Conservation (phyloP, 2,113 vertebrate species). For the Carassius gibelio region DNA sequence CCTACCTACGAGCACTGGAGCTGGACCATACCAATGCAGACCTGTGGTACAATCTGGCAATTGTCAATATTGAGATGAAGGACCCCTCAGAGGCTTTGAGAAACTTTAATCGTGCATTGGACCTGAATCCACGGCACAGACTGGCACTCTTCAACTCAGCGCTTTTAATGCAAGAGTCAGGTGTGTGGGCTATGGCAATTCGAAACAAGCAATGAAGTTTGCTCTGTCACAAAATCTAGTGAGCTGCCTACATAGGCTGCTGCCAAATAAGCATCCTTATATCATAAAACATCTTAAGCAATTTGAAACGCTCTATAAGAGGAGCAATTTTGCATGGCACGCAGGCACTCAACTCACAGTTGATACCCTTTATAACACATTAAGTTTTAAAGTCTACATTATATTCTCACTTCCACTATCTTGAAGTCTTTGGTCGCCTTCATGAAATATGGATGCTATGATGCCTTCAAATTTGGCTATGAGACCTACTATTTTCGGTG, state of each 20-base stretch:
- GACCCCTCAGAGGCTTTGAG: constrained; percentile 90
- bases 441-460: not conserved
- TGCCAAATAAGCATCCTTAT: not conserved
- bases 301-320: not conserved
- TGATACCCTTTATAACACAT: not conserved
- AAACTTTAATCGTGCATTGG: constrained; percentile 92
- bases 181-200: constrained; percentile 72
- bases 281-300: not conserved
- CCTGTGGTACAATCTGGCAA: constrained; percentile 98
- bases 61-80: constrained; percentile 97
- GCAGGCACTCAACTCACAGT: not conserved
- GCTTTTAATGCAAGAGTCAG: constrained; percentile 96
- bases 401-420: not conserved
- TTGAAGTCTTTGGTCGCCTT: not conserved
- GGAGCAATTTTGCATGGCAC: not conserved
- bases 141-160: constrained; percentile 95
- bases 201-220: not conserved
- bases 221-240: not conserved
- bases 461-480: not conserved
- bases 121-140: constrained; percentile 89
- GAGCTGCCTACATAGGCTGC: not conserved
- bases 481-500: no score
- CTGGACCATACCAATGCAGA: constrained; percentile 92
- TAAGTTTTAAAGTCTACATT: not conserved
- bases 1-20: constrained; percentile 90